Conservation (phyloP, 2,888 invertebrate genomes). For the Andrena minutula region DNA sequence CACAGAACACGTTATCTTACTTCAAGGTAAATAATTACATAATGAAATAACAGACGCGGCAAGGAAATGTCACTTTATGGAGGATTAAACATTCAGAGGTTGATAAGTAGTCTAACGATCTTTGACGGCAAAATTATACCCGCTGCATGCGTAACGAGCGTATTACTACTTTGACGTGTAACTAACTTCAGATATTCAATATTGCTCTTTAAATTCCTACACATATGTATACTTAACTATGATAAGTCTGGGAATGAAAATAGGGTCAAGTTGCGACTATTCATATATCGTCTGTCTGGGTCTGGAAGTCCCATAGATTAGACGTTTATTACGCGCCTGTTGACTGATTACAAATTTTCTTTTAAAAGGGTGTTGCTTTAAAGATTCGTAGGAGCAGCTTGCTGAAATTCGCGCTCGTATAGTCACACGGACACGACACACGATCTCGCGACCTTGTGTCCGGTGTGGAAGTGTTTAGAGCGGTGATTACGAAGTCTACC, state of each 20-base stretch:
- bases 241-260: no score
- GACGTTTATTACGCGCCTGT: no score
- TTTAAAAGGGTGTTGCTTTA: no score
- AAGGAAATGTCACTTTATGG: slow-evolving; percentile 28
- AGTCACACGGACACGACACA: slow-evolving; percentile 9
- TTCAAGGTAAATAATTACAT: slow-evolving; percentile 41
- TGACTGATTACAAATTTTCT: no score
- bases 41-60: slow-evolving; percentile 3
- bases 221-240: background rate
- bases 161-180: background rate
- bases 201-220: background rate
- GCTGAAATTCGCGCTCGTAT: slow-evolving; percentile 53
- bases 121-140: slow-evolving; percentile 22
- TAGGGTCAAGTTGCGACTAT: no score
- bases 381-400: background rate
- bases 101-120: slow-evolving; percentile 28
- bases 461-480: slow-evolving; percentile 59
- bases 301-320: no score
- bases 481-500: slow-evolving; percentile 76
- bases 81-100: slow-evolving; percentile 1
- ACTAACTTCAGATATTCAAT: background rate
- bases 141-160: background rate
- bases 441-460: slow-evolving; percentile 68
- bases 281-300: no score
- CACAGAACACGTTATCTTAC: slow-evolving; percentile 7